Base-by-base conservation (phyloP, 2,888 invertebrate genomes). In the Esperia sulphurella region DNA sequence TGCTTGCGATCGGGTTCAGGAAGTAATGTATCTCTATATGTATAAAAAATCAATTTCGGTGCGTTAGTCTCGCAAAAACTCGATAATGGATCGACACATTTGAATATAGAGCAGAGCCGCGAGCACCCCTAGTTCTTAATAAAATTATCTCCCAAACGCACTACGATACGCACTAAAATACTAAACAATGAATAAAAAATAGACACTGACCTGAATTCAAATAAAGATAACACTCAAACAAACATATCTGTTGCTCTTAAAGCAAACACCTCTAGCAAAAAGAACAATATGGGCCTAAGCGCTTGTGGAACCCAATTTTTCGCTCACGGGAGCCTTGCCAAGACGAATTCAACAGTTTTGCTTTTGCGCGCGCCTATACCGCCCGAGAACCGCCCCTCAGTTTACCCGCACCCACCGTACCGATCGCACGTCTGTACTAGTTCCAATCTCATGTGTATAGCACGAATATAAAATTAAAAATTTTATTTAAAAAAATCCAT, bases 361-460 rank as follows among this genome's bases (percentile, higher is more conserved):
- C 87, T 82, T 84, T 86, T 85, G 87, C 87, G 87, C 87, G 83
- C 84, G 86, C 85, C 78, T 67, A 68, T 54, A 53, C 68, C 62
- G 65, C 57, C 66, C 58, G 54, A 49, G 58, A 61, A 61, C 50
- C 35, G 41, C 68, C 70, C 63, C 65, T 67, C 81, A 82, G 82
- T 82, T 55, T 50, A 58, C 48, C 54, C 53, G 51, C 45, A 50
- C 52, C 61, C 49, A 53, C 53, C 59, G 59, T 41, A 53, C 54
- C 10, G 68, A 56, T 55, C 69, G 74, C 79, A 79, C 83, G 85
- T 61, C 58, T 40, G 43, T 48, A 10, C 29, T 14, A 8, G 28
- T 51, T 46, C 50, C 45, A 47, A 53, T 46, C 44, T 46, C 49
- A 54, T 52, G 49, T 51, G 51, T 50, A 58, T 59, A 57, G 57